Base-by-base conservation (phyloP, 2,888 invertebrate genomes). In the Ceraclea dissimilis region DNA sequence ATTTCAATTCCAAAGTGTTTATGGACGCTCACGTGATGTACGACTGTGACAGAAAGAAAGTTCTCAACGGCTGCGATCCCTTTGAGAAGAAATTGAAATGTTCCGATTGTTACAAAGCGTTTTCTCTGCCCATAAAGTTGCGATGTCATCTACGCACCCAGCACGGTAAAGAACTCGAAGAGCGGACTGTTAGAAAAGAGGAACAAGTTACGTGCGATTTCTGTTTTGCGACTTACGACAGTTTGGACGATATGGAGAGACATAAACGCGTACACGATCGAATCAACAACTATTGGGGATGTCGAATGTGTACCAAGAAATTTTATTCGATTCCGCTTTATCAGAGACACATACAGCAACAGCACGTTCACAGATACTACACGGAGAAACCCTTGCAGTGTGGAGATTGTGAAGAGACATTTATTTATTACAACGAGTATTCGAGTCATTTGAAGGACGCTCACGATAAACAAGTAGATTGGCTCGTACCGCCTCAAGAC, bases 341-440 rank as follows among this genome's bases (percentile, higher is more conserved):
- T 63, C 71, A 75, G 17, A 74, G 78, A 60, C 81, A 81, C 63
- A 77, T 80, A 67, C n/a, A n/a, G n/a, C 75, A 71, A 39, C 74
- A 76, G 57, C 78, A 72, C 67, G 74, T 71, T 63, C 63, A 67
- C 49, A 74, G 69, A 65, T 69, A 68, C 49, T 76, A 72, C 63
- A 73, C 67, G 53, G 79, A 74, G 52, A 76, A 72, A 59, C 79
- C 71, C 21, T 72, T 68, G 8, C 75, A 71, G 63, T 79, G 71
- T 67, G 78, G 74, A 66, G 76, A 72, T 65, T 78, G 79, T 66
- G 79, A 79, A 63, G 76, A 80, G 61, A 78, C 75, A 0, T 81
- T 81, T 59, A 73, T 79, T 18, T 74, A 76, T 18, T 76, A 78
- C 67, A 71, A 73, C 62, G 79, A 76, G 60, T 78, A 73, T 74